Base-by-base conservation (phyloP, 2,113 vertebrate species). In the Natator depressus region DNA sequence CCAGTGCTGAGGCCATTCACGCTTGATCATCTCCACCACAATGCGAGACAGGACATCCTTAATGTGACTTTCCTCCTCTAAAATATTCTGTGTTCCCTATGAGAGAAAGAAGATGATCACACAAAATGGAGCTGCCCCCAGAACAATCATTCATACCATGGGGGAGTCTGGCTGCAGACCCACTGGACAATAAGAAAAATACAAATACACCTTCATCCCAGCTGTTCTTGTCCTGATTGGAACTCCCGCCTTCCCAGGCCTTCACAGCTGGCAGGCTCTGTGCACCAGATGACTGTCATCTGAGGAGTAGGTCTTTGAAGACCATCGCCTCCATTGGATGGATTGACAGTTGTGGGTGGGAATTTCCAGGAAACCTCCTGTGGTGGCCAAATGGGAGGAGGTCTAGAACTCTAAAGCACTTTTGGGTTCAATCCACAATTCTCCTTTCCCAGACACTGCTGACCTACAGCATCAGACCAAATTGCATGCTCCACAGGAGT, bases 1-100 rank as follows among this genome's bases (percentile, higher is more conserved):
- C 99, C 99, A 99, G 84, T 99, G 98, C 93, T 99, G 99, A 46
- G 99, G 99, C 99, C 99, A 99, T 87, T 99, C 99, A 6, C 99
- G 98, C 96, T 99, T 99, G 83, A 99, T 99, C 99, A 99, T 99
- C 97, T 99, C 99, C 47, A 99, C 99, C 35, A 99, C 98, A 82
- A 99, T 99, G 84, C 99, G 98, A 76, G 99, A 99, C 38, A 99
- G 96, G 80, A 98, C 99, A 92, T 99, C 99, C 98, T 99, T 99
- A 93, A 99, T 99, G 89, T 99, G 99, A 96, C 99, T 99, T 96
- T 99, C 99, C 94, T 99, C 99, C 91, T 99, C 99, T 96, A 99
- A 95, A 94, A 99, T 99, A 53, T 98, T 98, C 88, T 98, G 98
- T 29, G 99, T 99, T 72, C 99, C 99, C 99, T 99, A 95, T 51